Evolutionary conservation across 2,797 vertebrate species (phyloP), one percentile per base, ranked within the genome.

Genomic region (Phoeniculus purpureus): DNA sequence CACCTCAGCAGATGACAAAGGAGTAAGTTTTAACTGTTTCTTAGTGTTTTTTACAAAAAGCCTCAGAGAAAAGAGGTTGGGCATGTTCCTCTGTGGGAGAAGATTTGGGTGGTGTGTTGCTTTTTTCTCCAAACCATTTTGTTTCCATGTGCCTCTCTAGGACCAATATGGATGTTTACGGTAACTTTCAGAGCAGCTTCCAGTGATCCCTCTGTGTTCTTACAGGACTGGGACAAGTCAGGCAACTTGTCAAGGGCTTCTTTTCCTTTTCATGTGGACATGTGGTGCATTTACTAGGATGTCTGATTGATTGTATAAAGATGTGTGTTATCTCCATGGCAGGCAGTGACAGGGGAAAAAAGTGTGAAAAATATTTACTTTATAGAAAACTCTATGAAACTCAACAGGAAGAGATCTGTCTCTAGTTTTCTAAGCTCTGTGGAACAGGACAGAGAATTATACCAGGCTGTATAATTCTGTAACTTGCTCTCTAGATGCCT

Each of bases 141-240:
- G 56, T 93, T 94, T 56, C 89, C 76, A 27, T 0, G 61, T 95
- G 90, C 91, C 94, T 94, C 77, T 92, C 76, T 65, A 74, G 82
- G 92, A 92, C 73, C 73, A 87, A 65, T 84, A 82, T 84, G 91
- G 89, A 92, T 91, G 75, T 93, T 96, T 88, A 87, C 2, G 0
- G 70, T 84, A 73, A 86, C 60, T 94, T 96, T 93, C 65, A 73
- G 70, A 90, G 73, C 85, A 89, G 84, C 56, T 90, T 93, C 21
- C 75, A 15, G 76, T 76, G 79, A 89, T 86, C 66, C 81, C 43
- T 90, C 71, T 29, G 4, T 81, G 48, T 81, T 88, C 62, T 90
- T 92, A 85, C 54, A 82, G 85, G 78, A 65, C 25, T 94, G 67
- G 71, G 54, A 85, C 62, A 87, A 83, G 61, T 26, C 47, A 50